Evolutionary conservation across 2,888 invertebrate species (phyloP), one percentile per base, ranked within the genome.

Genomic region (Luffia ferchaultella): DNA sequence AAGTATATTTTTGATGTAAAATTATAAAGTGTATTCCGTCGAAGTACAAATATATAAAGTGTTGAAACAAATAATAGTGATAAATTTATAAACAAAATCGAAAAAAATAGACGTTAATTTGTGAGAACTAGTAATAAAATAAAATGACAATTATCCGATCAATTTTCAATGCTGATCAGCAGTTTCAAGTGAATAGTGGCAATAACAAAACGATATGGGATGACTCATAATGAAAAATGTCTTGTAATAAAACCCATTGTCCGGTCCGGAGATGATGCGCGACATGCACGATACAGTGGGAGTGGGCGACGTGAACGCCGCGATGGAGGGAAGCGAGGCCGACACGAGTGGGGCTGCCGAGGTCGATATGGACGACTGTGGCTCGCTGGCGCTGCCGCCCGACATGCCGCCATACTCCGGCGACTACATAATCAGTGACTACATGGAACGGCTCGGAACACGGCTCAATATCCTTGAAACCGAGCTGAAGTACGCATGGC

Each of bases 401-500:
- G 82, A 83, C 67, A 66, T 80, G 59, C 83, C 83, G 63, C 87
- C 65, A 62, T 87, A 72, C 76, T 86, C 72, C 70, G 88, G 85
- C 48, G 92, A 92, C 68, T 92, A 92, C 65, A 92, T 94, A 62
- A 92, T 94, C 72, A 92, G 92, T 59, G 95, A 94, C 71, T 95
- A 94, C 70, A 95, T 96, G 94, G 95, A 95, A 64, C 90, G 93
- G 59, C 88, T 96, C 49, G 93, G 93, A 15, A 93, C 94, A 19
- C 88, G 95, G 40, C 87, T 96, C 54, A 93, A 91, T 64, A 90
- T 95, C 61, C 87, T 96, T 15, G 96, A 96, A 74, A 93, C 94
- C 1, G 96, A 96, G 75, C 85, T 96, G 46, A 93, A 95, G 66
- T 95, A 95, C 67, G 96, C 96, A 16, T 96, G 96, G 96, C 87